These are phyloP conservation scores for Halesus radiatus DNA, from an alignment of 1,140 invertebrate genomes.

Conservation along the genomic window DNA sequence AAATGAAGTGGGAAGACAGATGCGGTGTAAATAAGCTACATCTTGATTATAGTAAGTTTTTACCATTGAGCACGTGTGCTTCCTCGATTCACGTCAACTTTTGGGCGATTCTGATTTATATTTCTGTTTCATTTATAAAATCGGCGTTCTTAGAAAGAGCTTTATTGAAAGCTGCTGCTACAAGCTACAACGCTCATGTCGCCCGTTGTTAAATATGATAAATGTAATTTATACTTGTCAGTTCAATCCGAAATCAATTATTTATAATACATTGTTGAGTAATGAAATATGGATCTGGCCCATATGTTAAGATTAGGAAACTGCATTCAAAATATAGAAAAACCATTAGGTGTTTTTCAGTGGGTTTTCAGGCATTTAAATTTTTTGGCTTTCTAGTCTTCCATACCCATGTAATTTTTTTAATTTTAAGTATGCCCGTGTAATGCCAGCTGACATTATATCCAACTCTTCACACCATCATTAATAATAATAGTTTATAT, in stretches of 20 bases:
- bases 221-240: not conserved
- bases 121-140: conserved; percentile 3
- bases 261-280: conserved; percentile 1
- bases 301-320: too few relatives aligned
- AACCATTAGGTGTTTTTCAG: too few relatives aligned
- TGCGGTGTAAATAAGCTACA: conserved; percentile 28
- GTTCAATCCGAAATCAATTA: not conserved
- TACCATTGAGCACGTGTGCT: conserved; percentile 13
- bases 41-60: conserved; percentile 19
- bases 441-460: too few relatives aligned
- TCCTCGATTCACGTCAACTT: not conserved
- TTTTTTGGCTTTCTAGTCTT: too few relatives aligned
- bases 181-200: not conserved
- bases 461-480: too few relatives aligned
- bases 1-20: conserved; percentile 10
- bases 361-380: too few relatives aligned
- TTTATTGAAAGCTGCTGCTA: too few relatives aligned
- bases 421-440: too few relatives aligned
- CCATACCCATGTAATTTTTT: too few relatives aligned
- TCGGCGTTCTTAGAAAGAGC: not conserved
- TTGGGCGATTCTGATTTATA: conserved; percentile 23
- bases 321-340: too few relatives aligned
- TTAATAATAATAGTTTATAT: too few relatives aligned
- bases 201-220: conserved; percentile 16
- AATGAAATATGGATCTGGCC: not conserved